phyloP scores from a whole-genome alignment of 2,888 invertebrate species.

The Dascillus cervinus region DNA sequence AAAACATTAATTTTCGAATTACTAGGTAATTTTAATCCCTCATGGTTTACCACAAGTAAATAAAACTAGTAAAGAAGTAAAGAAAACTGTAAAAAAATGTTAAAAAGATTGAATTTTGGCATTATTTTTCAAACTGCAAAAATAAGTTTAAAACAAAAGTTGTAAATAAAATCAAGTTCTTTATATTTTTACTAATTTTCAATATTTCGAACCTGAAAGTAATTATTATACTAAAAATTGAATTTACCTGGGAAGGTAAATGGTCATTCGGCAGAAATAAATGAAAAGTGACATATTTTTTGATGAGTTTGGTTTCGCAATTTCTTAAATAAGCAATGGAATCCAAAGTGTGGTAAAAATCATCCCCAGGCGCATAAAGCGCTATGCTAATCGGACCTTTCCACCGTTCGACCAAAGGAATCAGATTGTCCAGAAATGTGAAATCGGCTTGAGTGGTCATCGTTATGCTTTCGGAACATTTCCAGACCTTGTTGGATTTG shows the following conservation, averaged over 20 bases:
- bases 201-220: too few relatives aligned
- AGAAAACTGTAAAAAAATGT: too few relatives aligned
- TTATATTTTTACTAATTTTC: too few relatives aligned
- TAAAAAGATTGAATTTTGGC: too few relatives aligned
- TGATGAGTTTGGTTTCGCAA: conserved; percentile 60
- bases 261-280: conserved; percentile 75
- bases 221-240: too few relatives aligned
- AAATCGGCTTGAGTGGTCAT: conserved; percentile 82
- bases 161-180: too few relatives aligned
- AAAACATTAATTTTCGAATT: conserved; percentile 7
- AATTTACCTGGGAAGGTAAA: too few relatives aligned
- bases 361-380: conserved; percentile 74
- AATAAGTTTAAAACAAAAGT: too few relatives aligned
- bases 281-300: conserved; percentile 74
- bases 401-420: conserved; percentile 74
- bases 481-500: conserved; percentile 51
- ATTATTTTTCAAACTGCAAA: too few relatives aligned
- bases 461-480: conserved; percentile 72
- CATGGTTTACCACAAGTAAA: too few relatives aligned
- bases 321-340: conserved; percentile 70
- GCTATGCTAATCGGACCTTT: conserved; percentile 77
- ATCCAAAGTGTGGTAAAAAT: conserved; percentile 63
- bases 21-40: too few relatives aligned
- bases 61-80: too few relatives aligned
- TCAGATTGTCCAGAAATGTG: conserved; percentile 79